Evolutionary conservation across 2,113 vertebrate species (phyloP).

Genomic region (Hepsetus odoe): DNA sequence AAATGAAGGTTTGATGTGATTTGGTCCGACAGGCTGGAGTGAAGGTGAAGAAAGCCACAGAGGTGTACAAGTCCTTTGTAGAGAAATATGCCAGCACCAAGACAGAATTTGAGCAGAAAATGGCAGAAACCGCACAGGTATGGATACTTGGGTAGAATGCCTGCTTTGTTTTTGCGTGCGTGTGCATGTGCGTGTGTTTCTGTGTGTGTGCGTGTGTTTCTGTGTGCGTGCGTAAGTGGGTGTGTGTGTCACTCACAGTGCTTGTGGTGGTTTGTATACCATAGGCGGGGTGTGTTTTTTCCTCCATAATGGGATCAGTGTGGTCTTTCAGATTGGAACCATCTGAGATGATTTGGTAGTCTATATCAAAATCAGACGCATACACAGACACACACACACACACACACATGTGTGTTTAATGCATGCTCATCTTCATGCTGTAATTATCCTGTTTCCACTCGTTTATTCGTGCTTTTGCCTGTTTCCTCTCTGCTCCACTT

Average conservation of each 20-base stretch:
- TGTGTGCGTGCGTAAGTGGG: too few species aligned
- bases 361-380: constrained; percentile 22
- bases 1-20: constrained; percentile 58
- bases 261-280: constrained; percentile 52
- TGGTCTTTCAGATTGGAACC: constrained; percentile 64
- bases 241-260: too few species aligned
- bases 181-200: constrained; percentile 1
- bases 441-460: constrained; percentile 57
- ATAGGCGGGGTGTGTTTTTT: constrained; percentile 69
- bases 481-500: constrained; percentile 42
- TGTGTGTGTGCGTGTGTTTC: constrained; percentile 3
- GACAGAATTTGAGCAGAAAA: constrained; percentile 95
- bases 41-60: constrained; percentile 97
- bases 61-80: constrained; percentile 90
- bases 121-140: constrained; percentile 96
- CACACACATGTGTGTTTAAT: constrained; percentile 47
- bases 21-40: constrained; percentile 81
- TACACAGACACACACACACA: background rate
- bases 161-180: background rate
- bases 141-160: background rate
- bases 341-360: background rate
- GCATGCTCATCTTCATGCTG: constrained; percentile 56
- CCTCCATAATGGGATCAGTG: constrained; percentile 59
- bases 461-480: constrained; percentile 41
- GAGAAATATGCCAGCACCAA: constrained; percentile 94